Evolutionary conservation across 2,888 invertebrate species (phyloP).

Genomic region (Cerceris rybyensis): DNA sequence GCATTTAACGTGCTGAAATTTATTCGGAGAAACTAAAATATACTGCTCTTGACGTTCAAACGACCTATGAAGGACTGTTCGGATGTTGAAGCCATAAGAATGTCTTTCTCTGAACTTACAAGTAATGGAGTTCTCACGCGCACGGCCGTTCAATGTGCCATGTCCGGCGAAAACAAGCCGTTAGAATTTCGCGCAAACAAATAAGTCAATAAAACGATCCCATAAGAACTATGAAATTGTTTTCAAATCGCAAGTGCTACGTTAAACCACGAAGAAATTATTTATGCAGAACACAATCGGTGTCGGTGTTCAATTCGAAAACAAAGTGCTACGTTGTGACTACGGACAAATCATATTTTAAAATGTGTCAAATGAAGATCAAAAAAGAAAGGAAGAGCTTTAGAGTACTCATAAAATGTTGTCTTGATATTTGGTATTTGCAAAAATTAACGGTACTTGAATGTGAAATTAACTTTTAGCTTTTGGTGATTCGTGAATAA

Average conservation of each 20-base stretch:
- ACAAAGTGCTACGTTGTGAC: no score
- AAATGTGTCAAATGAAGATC: no score
- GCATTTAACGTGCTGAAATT: background rate
- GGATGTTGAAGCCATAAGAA: constrained; percentile 47
- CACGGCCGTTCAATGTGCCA: constrained; percentile 34
- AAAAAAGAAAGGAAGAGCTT: no score
- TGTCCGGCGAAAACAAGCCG: constrained; percentile 71
- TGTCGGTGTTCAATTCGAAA: no score
- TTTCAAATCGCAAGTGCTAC: constrained; percentile 57
- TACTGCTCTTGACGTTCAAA: background rate
- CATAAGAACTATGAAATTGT: constrained; percentile 65
- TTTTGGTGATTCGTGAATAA: no score
- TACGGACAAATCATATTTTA: no score
- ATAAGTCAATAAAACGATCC: constrained; percentile 74
- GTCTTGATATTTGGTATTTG: no score
- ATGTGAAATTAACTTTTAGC: no score
- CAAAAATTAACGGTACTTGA: no score
- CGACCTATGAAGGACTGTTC: constrained; percentile 13
- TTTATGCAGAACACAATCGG: constrained; percentile 6
- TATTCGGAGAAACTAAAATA: background rate
- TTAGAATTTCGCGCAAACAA: constrained; percentile 71
- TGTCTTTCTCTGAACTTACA: constrained; percentile 20
- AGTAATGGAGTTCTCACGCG: constrained; percentile 47
- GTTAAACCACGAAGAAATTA: constrained; percentile 12
- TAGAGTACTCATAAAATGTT: no score